Conservation (phyloP, 2,888 invertebrate species). For the Augochlorella aurata region DNA sequence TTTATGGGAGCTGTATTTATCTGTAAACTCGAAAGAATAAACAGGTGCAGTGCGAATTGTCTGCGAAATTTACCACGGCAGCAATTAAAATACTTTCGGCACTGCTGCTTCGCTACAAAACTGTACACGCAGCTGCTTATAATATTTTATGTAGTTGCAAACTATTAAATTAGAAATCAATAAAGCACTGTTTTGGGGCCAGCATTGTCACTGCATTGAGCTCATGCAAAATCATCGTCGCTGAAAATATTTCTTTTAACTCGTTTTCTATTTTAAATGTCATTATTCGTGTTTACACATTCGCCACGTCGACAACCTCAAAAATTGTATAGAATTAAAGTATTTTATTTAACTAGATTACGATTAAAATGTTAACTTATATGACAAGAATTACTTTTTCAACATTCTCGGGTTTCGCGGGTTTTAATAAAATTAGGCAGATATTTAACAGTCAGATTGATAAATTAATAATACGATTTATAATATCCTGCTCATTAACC, state of each 20-base stretch:
- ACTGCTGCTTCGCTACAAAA: neutral
- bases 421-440: too few relatives aligned
- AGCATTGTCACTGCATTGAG: neutral
- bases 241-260: neutral
- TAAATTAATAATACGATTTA: too few relatives aligned
- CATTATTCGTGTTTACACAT: neutral
- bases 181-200: neutral
- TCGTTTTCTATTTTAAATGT: neutral
- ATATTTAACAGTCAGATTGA: too few relatives aligned
- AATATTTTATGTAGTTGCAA: neutral
- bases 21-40: neutral
- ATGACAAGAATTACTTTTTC: too few relatives aligned
- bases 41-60: neutral
- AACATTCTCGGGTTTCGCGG: too few relatives aligned
- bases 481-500: too few relatives aligned
- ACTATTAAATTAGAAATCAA: neutral
- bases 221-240: neutral
- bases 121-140: neutral
- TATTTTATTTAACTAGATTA: too few relatives aligned
- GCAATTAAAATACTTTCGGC: slow-evolving; percentile 1
- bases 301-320: neutral
- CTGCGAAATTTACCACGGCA: neutral
- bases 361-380: too few relatives aligned
- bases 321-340: too few relatives aligned
- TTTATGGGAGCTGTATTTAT: neutral